Evolutionary conservation across 2,113 vertebrate species (phyloP).

Genomic region (Neoarius graeffei): DNA sequence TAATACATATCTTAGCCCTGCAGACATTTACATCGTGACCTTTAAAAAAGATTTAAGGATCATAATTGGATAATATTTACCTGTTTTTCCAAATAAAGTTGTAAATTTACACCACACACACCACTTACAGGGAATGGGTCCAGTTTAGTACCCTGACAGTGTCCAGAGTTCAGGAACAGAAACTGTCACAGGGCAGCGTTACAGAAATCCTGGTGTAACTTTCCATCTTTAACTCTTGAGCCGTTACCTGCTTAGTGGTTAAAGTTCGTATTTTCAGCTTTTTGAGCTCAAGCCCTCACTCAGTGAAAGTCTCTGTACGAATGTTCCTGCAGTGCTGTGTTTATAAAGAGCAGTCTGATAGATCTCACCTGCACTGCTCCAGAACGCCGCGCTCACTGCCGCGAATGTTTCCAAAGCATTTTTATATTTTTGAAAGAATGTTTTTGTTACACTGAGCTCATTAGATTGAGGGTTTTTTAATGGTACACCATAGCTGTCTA

Average conservation of each 20-base stretch:
- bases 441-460: background rate
- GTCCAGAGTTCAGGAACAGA: background rate
- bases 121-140: no score
- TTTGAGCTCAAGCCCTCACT: background rate
- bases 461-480: background rate
- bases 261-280: background rate
- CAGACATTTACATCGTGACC: background rate
- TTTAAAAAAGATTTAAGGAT: background rate
- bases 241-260: background rate
- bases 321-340: background rate
- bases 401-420: background rate
- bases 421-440: background rate
- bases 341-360: background rate
- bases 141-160: background rate
- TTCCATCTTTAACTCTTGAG: background rate
- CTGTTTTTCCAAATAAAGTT: background rate
- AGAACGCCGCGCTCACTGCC: background rate
- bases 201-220: background rate
- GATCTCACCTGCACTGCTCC: background rate
- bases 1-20: background rate
- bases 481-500: background rate
- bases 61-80: background rate
- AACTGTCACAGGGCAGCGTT: background rate
- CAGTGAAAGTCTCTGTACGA: background rate
- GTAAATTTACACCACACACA: background rate